Conservation (phyloP, 2,888 invertebrate species). For the Peribatodes rhomboidaria region DNA sequence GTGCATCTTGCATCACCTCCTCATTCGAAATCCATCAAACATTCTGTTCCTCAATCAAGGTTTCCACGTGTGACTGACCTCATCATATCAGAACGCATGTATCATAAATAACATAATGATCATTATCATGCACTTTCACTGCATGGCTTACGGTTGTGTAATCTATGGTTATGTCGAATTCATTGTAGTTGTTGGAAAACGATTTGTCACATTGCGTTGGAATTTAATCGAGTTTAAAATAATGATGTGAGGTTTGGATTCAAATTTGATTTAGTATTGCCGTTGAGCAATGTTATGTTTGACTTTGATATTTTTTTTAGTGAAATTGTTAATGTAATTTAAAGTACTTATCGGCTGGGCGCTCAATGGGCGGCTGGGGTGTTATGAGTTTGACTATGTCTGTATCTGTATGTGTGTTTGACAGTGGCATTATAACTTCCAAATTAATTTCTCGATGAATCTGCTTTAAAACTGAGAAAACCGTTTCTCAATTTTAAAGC, state of each 20-base stretch:
- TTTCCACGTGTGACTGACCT: slow-evolving; percentile 18
- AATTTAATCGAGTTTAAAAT: slow-evolving; percentile 9
- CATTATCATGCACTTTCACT: slow-evolving; percentile 33
- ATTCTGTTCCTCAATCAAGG: slow-evolving; percentile 9
- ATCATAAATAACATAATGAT: slow-evolving; percentile 21
- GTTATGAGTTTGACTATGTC: too few relatives aligned
- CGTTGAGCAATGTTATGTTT: too few relatives aligned
- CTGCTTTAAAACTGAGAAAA: too few relatives aligned
- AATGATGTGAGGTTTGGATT: slow-evolving; percentile 4
- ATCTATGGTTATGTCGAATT: slow-evolving; percentile 26
- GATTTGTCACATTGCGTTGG: slow-evolving; percentile 26
- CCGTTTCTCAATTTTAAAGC: too few relatives aligned
- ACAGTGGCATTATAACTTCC: too few relatives aligned
- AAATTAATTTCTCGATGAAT: too few relatives aligned
- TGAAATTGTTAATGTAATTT: too few relatives aligned
- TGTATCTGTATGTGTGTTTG: too few relatives aligned
- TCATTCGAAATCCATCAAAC: slow-evolving; percentile 14
- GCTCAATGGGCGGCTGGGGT: too few relatives aligned
- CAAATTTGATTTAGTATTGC: not conserved
- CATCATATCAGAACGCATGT: slow-evolving; percentile 19
- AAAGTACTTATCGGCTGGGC: too few relatives aligned
- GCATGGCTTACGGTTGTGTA: slow-evolving; percentile 22
- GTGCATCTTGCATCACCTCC: slow-evolving; percentile 19
- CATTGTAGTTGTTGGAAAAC: slow-evolving; percentile 22
- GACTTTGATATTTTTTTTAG: too few relatives aligned